These are phyloP conservation scores for Cephus runcator DNA, from an alignment of 2,888 invertebrate genomes.

Conservation along the genomic window DNA sequence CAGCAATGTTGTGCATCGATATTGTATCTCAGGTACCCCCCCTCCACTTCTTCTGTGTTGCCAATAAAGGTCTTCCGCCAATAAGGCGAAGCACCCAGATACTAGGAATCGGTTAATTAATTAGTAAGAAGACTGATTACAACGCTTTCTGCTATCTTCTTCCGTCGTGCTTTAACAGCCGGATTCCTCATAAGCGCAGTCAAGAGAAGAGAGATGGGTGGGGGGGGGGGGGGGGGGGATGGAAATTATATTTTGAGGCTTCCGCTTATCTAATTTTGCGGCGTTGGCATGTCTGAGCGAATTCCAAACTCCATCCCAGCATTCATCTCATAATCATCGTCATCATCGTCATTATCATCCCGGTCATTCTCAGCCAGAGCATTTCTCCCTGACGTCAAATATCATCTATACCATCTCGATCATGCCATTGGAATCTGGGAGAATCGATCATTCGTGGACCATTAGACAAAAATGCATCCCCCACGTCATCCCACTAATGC, in stretches of 20 bases:
- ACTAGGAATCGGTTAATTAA: slow-evolving; percentile 47
- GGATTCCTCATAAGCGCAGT: too few relatives aligned
- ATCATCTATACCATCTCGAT: too few relatives aligned
- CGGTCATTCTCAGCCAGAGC: too few relatives aligned
- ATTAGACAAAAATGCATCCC: slow-evolving; percentile 20
- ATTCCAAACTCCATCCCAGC: too few relatives aligned
- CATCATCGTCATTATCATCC: too few relatives aligned
- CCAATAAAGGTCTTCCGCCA: not conserved
- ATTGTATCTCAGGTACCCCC: not conserved
- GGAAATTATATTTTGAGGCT: slow-evolving; percentile 20
- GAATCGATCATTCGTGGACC: slow-evolving; percentile 21
- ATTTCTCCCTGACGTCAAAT: too few relatives aligned
- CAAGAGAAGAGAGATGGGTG: too few relatives aligned
- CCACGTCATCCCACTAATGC: not conserved
- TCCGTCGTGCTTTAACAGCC: slow-evolving; percentile 1
- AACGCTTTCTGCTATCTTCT: slow-evolving; percentile 30
- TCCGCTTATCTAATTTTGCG: slow-evolving; percentile 6
- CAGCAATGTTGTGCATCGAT: not conserved
- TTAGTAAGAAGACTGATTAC: slow-evolving; percentile 51
- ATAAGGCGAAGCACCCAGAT: too few relatives aligned
- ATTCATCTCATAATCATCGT: too few relatives aligned
- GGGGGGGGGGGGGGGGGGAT: not conserved
- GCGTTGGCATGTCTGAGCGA: not conserved
- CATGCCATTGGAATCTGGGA: slow-evolving; percentile 11
- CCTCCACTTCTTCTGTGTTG: not conserved